phyloP scores from a whole-genome alignment of 2,113 vertebrate species.

The Dinomys branickii region DNA sequence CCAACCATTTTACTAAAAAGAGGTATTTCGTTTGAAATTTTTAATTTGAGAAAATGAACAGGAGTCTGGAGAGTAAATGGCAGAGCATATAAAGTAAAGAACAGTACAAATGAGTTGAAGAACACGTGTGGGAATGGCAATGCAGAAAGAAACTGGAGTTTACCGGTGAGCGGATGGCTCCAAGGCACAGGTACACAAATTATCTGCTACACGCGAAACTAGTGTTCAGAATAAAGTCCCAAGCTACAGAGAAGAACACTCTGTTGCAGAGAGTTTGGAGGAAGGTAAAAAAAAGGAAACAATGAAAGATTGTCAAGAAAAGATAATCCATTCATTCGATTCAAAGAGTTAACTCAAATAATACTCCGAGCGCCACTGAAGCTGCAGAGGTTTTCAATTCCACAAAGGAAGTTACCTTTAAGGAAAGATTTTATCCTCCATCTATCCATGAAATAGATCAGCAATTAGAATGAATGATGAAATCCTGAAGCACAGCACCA shows the following conservation, averaged over 20 bases:
- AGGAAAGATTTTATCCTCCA: background rate
- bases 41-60: background rate
- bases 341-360: background rate
- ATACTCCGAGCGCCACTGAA: background rate
- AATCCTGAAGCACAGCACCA: background rate
- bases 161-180: background rate
- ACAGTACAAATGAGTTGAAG: background rate
- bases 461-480: background rate
- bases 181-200: background rate
- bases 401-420: background rate
- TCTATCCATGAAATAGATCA: background rate
- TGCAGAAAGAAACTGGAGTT: background rate
- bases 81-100: background rate
- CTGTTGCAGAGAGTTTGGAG: background rate
- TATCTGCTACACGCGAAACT: background rate
- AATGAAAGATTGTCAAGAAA: background rate
- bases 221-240: background rate
- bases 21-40: background rate
- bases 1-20: background rate
- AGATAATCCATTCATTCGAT: background rate
- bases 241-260: background rate
- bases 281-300: background rate
- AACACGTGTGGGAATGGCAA: background rate
- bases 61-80: background rate
- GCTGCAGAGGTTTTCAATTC: background rate